Evolutionary conservation across 2,888 invertebrate genomes (phyloP).

Genomic region (Dyspetes luteomarginatus): DNA sequence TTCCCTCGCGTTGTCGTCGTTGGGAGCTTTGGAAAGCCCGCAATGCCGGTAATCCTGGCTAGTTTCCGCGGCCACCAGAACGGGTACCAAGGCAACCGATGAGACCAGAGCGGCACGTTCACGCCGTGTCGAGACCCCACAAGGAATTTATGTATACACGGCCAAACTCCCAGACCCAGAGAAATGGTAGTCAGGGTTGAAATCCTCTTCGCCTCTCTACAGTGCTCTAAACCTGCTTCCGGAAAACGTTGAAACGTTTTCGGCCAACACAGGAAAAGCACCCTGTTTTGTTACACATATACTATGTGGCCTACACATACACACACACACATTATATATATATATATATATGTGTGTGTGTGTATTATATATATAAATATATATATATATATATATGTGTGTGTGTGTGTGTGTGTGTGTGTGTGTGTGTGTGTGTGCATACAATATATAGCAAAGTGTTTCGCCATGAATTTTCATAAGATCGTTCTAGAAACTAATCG

Average conservation of each 20-base stretch:
- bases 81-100: slow-evolving; percentile 38
- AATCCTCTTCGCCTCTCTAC: slow-evolving; percentile 24
- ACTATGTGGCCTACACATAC: background rate
- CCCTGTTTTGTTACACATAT: slow-evolving; percentile 38
- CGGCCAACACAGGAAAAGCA: slow-evolving; percentile 44
- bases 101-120: slow-evolving; percentile 61
- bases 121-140: slow-evolving; percentile 61
- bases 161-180: slow-evolving; percentile 33
- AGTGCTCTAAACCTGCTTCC: slow-evolving; percentile 45
- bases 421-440: slow-evolving; percentile 6
- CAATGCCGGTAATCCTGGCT: slow-evolving; percentile 77
- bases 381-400: too few relatives aligned
- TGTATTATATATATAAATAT: too few relatives aligned
- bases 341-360: too few relatives aligned
- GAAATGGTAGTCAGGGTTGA: slow-evolving; percentile 50
- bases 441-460: slow-evolving; percentile 66
- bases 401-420: too few relatives aligned
- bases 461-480: slow-evolving; percentile 78
- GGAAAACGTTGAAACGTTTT: slow-evolving; percentile 60
- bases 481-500: slow-evolving; percentile 66
- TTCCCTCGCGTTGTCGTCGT: slow-evolving; percentile 64
- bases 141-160: slow-evolving; percentile 66
- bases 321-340: too few relatives aligned
- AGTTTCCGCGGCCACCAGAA: slow-evolving; percentile 71
- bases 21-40: slow-evolving; percentile 63